Conservation (phyloP, 2,113 vertebrate species). For the Datnioides undecimradiatus region DNA sequence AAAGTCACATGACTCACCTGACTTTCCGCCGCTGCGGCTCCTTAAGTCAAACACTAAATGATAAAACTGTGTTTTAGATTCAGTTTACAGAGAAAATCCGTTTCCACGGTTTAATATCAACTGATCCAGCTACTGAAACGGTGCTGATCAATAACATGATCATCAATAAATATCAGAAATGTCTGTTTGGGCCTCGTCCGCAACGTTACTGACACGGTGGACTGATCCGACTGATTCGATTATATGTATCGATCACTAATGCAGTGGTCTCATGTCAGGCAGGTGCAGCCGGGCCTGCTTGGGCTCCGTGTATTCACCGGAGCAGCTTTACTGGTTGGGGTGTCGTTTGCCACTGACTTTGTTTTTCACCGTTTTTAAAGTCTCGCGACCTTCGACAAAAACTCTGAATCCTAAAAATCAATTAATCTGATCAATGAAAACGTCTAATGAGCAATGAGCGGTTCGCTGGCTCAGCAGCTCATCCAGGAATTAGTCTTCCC, state of each 20-base stretch:
- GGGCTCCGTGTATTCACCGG: slow-evolving; percentile 46
- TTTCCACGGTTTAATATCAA: no score
- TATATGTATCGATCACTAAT: not conserved
- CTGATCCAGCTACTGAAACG: no score
- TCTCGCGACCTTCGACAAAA: accelerated
- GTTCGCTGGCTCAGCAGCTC: not conserved
- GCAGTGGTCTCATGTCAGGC: accelerated
- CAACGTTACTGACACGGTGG: not conserved
- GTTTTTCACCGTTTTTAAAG: not conserved
- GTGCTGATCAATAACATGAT: no score
- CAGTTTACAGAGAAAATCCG: no score
- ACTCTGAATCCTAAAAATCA: accelerated
- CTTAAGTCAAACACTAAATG: not conserved
- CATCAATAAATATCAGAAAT: no score
- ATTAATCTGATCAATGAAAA: accelerated
- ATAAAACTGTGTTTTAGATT: no score
- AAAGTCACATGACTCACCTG: slow-evolving; percentile 47
- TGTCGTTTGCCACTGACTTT: not conserved
- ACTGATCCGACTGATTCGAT: no score
- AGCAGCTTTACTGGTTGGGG: accelerated
- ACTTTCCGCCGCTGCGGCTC: not conserved
- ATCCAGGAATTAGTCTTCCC: slow-evolving; percentile 53
- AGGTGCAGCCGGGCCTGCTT: not conserved
- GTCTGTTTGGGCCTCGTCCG: not conserved
- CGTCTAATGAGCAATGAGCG: accelerated